Percentiles rank a stretch among this genome's conserved stretches.
These are phyloP conservation scores for Agapostemon virescens DNA, from an alignment of 2,888 invertebrate species.

Conservation along the genomic window DNA sequence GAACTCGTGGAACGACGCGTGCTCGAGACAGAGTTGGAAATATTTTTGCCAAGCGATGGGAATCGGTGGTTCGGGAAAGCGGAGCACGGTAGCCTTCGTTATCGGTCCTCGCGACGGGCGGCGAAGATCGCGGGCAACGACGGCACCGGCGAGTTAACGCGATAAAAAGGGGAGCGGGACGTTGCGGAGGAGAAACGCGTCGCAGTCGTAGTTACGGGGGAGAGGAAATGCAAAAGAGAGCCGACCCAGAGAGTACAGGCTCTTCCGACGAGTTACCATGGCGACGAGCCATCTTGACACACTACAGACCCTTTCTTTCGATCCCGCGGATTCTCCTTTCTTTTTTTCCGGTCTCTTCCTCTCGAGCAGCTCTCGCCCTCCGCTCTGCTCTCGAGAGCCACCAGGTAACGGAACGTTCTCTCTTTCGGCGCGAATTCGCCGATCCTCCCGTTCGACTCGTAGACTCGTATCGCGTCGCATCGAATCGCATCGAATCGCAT, in stretches of 20 bases:
- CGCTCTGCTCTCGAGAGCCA: conserved; percentile 15
- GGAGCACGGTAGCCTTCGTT: conserved; percentile 4
- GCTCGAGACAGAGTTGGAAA: no score
- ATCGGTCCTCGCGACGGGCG: not conserved
- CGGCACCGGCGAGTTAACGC: conserved; percentile 9
- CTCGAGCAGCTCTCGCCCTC: conserved; percentile 16
- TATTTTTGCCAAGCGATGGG: no score
- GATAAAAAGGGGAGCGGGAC: conserved; percentile 24
- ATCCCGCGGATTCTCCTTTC: conserved; percentile 44
- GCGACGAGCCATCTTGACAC: conserved; percentile 79
- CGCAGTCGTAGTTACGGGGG: conserved; percentile 35
- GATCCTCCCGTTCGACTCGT: not conserved
- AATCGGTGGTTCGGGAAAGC: not conserved
- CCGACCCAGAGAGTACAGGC: conserved; percentile 53
- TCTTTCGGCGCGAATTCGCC: conserved; percentile 44
- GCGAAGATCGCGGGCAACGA: not conserved
- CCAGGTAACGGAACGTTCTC: conserved; percentile 43
- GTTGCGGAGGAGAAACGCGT: conserved; percentile 28
- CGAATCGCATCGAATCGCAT: not conserved
- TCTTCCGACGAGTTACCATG: conserved; percentile 72
- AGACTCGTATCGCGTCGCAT: no score
- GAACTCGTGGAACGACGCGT: no score
- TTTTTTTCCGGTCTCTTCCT: conserved; percentile 28
- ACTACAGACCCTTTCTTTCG: conserved; percentile 59
- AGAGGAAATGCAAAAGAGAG: conserved; percentile 58